A percentile compares a stretch with the other conserved stretches of the same genome.
Conservation (phyloP, 2,888 invertebrate species). For the Dynastes hyllus region DNA sequence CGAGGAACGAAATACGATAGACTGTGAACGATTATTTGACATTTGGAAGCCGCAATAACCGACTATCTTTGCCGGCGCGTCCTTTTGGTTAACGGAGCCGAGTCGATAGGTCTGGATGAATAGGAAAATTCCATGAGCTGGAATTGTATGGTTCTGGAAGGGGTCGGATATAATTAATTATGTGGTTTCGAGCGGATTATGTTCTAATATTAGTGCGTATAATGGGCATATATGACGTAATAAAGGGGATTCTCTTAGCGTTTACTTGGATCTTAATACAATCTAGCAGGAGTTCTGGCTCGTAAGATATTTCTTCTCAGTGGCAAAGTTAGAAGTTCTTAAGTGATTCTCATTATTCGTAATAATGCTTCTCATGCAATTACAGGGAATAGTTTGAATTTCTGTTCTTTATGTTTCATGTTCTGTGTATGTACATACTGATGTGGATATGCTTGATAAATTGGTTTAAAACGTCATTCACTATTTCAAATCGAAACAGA, state of each 20-base stretch:
- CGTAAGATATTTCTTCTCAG: no score
- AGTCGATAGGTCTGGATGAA: slow-evolving; percentile 7
- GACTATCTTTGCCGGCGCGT: slow-evolving; percentile 21
- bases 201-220: neutral
- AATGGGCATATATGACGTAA: neutral
- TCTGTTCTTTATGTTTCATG: no score
- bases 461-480: no score
- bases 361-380: no score
- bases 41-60: slow-evolving; percentile 36
- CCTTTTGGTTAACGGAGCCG: slow-evolving; percentile 25
- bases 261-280: neutral
- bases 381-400: no score
- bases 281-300: no score
- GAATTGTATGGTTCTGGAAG: neutral
- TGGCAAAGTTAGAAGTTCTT: no score
- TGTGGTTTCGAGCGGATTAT: neutral
- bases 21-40: slow-evolving; percentile 29
- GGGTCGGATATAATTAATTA: slow-evolving; percentile 21
- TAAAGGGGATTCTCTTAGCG: neutral
- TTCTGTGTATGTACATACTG: no score
- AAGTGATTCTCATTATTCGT: no score
- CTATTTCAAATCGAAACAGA: no score
- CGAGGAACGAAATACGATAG: slow-evolving; percentile 23
- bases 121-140: slow-evolving; percentile 18
- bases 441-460: no score